Percentiles rank a stretch among this genome's conserved stretches.
Evolutionary conservation across 2,797 vertebrate genomes (phyloP).

Genomic region (Artibeus jamaicensis): DNA sequence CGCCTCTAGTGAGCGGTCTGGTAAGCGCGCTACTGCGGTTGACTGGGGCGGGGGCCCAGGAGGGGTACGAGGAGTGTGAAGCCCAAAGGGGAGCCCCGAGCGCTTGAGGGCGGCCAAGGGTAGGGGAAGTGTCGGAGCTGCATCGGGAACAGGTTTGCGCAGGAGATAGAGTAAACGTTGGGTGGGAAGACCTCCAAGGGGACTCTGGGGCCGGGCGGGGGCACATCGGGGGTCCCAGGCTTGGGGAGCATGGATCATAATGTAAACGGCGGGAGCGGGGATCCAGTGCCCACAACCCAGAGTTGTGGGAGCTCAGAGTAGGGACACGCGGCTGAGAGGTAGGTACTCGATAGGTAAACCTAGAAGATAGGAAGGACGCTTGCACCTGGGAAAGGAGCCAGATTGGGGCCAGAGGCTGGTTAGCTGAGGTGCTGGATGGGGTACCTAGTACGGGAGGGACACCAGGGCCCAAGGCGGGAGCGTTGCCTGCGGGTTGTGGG

Average conservation of each 20-base stretch:
- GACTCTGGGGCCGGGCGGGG: background rate
- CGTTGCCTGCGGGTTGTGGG: accelerated
- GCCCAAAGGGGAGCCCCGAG: background rate
- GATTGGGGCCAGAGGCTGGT: background rate
- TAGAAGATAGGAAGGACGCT: background rate
- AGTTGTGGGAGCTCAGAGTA: too few relatives aligned
- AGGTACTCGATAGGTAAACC: background rate
- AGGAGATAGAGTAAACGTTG: background rate
- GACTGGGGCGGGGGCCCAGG: accelerated
- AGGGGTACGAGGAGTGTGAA: accelerated
- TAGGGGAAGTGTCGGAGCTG: background rate
- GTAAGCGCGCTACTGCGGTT: background rate
- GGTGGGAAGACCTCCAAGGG: too few relatives aligned
- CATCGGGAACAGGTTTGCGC: background rate
- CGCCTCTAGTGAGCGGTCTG: background rate
- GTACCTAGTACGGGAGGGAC: too few relatives aligned
- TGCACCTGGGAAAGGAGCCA: background rate
- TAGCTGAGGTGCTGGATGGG: too few relatives aligned
- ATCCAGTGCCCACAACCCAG: background rate
- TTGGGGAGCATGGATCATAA: background rate
- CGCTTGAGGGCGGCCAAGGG: background rate
- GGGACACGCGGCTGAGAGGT: background rate
- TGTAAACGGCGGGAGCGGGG: background rate
- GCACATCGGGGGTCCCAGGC: background rate
- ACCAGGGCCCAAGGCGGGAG: background rate